Evolutionary conservation across 2,888 invertebrate species (phyloP).

Genomic region (Acleris holmiana): DNA sequence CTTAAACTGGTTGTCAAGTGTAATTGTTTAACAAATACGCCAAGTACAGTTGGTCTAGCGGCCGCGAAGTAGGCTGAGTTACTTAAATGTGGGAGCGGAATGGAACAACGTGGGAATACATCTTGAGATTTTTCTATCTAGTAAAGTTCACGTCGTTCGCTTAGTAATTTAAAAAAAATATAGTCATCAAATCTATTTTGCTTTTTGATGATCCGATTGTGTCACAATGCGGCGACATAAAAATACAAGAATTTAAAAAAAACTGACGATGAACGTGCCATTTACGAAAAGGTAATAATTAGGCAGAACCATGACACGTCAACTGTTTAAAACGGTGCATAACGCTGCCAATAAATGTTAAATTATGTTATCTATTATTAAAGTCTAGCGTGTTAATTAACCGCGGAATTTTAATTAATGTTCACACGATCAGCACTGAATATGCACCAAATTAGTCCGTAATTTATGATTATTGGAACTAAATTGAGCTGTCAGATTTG

Average conservation of each 20-base stretch:
- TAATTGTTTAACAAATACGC: conserved; percentile 31
- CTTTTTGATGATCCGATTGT: no score
- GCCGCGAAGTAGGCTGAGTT: conserved; percentile 1
- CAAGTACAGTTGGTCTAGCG: conserved; percentile 25
- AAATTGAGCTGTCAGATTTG: conserved; percentile 23
- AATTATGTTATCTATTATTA: no score
- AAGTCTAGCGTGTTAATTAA: conserved; percentile 5
- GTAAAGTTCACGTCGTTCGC: neutral
- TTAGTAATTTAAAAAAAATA: no score
- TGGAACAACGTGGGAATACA: conserved; percentile 10
- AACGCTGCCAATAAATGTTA: no score
- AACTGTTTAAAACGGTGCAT: no score
- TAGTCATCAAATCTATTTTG: no score
- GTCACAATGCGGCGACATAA: no score
- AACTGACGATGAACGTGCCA: no score
- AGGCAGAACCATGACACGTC: no score
- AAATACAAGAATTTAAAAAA: no score
- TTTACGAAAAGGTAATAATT: no score
- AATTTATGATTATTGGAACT: conserved; percentile 18
- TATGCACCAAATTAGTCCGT: conserved; percentile 5
- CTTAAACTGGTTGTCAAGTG: conserved; percentile 13
- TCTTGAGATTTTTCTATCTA: neutral
- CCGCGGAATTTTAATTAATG: conserved; percentile 2
- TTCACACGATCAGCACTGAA: conserved; percentile 4
- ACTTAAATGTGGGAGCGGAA: conserved; percentile 24